Percentiles rank a stretch among this genome's conserved stretches.
phyloP scores from a whole-genome alignment of 2,888 invertebrate species.

The Drosophila aldrichi region DNA sequence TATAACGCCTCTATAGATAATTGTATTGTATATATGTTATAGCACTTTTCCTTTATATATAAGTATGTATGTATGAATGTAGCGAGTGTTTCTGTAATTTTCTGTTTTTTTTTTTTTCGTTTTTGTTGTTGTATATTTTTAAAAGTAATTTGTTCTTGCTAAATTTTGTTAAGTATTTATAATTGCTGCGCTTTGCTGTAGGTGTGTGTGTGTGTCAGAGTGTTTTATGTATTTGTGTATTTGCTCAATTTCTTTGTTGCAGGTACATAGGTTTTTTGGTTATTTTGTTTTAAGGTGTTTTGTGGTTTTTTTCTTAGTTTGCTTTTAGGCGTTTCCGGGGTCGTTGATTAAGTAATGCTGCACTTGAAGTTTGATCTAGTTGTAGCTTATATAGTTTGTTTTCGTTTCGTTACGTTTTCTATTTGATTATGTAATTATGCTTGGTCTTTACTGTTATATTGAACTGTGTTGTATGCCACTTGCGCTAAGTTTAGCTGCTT shows the following conservation, averaged over 20 bases:
- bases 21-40: conserved; percentile 31
- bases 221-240: conserved; percentile 24
- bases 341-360: conserved; percentile 76
- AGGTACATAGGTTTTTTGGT: conserved; percentile 69
- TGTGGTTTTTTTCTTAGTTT: conserved; percentile 17
- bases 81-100: conserved; percentile 14
- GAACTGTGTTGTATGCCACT: conserved; percentile 68
- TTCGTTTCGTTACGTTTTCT: conserved; percentile 35
- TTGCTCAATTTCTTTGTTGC: conserved; percentile 75
- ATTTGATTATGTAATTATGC: conserved; percentile 84
- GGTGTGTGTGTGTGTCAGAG: conserved; percentile 18
- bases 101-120: conserved; percentile 1
- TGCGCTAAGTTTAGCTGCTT: conserved; percentile 56
- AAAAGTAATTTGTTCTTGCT: conserved; percentile 70
- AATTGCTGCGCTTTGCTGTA: conserved; percentile 26
- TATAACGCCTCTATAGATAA: conserved; percentile 45
- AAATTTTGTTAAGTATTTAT: conserved; percentile 44
- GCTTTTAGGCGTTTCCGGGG: conserved; percentile 52
- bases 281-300: conserved; percentile 45
- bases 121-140: conserved; percentile 63
- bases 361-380: conserved; percentile 51
- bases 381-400: conserved; percentile 27
- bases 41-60: conserved; percentile 49
- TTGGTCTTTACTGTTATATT: conserved; percentile 82
- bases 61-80: conserved; percentile 12